Percentiles rank a stretch among this genome's conserved stretches.
Evolutionary conservation across 2,888 invertebrate species (phyloP).

Genomic region (Lapara coniferarum): DNA sequence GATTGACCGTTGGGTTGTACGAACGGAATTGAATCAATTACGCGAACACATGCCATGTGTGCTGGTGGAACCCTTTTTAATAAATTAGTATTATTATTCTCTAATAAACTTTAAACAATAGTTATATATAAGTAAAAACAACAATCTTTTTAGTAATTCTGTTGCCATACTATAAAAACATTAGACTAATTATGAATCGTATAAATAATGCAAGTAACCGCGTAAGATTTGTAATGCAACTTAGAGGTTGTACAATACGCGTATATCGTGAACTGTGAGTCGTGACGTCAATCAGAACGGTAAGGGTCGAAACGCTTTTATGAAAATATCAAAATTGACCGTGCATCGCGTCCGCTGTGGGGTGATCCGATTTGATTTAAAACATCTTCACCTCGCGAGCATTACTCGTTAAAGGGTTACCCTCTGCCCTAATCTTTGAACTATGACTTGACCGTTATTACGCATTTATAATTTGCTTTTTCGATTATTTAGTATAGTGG

Average conservation of each 20-base stretch:
- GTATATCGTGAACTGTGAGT: constrained; percentile 24
- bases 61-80: constrained; percentile 15
- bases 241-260: constrained; percentile 32
- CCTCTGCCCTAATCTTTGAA: constrained; percentile 83
- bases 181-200: neutral
- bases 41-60: constrained; percentile 32
- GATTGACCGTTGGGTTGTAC: constrained; percentile 43
- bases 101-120: neutral
- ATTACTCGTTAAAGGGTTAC: constrained; percentile 73
- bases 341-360: constrained; percentile 60
- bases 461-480: constrained; percentile 82
- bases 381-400: constrained; percentile 71
- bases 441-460: constrained; percentile 84
- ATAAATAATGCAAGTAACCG: constrained; percentile 38
- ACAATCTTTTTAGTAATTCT: too few relatives aligned
- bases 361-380: constrained; percentile 71
- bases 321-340: constrained; percentile 64
- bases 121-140: too few relatives aligned
- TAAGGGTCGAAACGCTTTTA: constrained; percentile 60
- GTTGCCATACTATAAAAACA: neutral
- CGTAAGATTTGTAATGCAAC: constrained; percentile 35
- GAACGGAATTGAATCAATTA: constrained; percentile 48
- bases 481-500: constrained; percentile 80
- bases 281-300: constrained; percentile 39
- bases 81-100: constrained; percentile 1